Conservation (phyloP, 2,797 vertebrate genomes). For the Ctenopoma kingsleyae region DNA sequence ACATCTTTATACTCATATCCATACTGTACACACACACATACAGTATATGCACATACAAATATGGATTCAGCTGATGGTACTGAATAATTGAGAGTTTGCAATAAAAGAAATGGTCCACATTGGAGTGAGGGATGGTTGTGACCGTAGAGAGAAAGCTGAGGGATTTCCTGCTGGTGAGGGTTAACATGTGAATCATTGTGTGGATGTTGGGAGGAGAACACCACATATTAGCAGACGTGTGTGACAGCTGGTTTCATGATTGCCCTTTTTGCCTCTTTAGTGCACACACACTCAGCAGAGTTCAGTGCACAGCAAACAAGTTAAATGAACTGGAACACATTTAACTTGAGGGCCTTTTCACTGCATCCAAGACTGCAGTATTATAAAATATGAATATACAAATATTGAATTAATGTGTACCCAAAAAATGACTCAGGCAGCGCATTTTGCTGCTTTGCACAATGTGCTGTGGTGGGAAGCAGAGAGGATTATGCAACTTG, state of each 20-base stretch:
- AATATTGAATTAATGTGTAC: constrained; percentile 53
- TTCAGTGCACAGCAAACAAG: constrained; percentile 44
- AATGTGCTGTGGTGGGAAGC: neutral
- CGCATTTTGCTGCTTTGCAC: constrained; percentile 16
- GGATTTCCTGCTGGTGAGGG: constrained; percentile 61
- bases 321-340: constrained; percentile 61
- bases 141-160: constrained; percentile 26
- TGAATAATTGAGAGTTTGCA: constrained; percentile 80
- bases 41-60: constrained; percentile 30
- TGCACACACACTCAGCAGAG: constrained; percentile 27
- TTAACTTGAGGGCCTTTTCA: constrained; percentile 54
- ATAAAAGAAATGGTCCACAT: constrained; percentile 68
- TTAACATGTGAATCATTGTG: constrained; percentile 64
- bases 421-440: constrained; percentile 38
- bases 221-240: constrained; percentile 17
- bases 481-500: constrained; percentile 17
- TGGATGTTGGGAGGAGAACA: constrained; percentile 31
- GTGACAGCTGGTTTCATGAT: constrained; percentile 50
- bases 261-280: neutral
- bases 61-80: constrained; percentile 52
- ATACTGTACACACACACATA: constrained; percentile 1
- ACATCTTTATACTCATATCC: constrained; percentile 2
- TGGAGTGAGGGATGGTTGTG: constrained; percentile 45
- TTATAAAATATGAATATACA: constrained; percentile 59
- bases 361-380: constrained; percentile 34